Percentiles rank a stretch among this genome's conserved stretches.
Evolutionary conservation across 2,113 vertebrate species (phyloP).

Genomic region (Toxostoma redivivum): DNA sequence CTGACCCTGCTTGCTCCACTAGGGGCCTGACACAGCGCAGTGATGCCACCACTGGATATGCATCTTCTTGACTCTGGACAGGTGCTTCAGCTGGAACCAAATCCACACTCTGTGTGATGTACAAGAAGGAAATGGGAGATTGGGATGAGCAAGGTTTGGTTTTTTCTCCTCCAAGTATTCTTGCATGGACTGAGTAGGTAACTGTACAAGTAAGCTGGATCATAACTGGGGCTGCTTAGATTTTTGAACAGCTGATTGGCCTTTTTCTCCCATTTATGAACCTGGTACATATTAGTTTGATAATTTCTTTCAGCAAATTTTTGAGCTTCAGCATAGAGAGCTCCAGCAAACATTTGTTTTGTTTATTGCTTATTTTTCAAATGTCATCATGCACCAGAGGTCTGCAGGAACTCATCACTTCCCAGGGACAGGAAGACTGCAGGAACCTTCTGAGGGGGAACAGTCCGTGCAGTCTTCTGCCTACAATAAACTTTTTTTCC

Average conservation of each 20-base stretch:
- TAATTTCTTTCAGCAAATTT: not conserved
- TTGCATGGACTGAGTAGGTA: not conserved
- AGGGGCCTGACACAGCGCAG: not conserved
- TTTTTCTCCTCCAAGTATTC: not conserved
- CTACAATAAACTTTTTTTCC: not conserved
- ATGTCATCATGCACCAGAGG: not conserved
- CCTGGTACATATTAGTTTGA: not conserved
- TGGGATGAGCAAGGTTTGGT: not conserved
- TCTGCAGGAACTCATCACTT: not conserved
- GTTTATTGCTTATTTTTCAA: not conserved
- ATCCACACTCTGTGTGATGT: not conserved
- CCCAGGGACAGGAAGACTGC: not conserved
- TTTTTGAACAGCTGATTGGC: not conserved
- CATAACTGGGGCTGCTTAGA: not conserved
- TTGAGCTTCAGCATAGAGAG: not conserved
- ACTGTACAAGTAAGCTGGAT: not conserved
- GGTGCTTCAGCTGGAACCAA: not conserved
- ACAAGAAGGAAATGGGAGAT: not conserved
- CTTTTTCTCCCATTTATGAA: not conserved
- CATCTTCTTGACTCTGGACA: not conserved
- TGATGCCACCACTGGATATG: not conserved
- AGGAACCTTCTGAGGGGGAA: not conserved
- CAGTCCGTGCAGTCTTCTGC: slow-evolving; percentile 17
- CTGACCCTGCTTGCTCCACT: not conserved
- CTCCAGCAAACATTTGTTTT: not conserved